A percentile compares a stretch with the other conserved stretches of the same genome.
Conservation (phyloP, 2,113 vertebrate genomes). For the Mormyrus iriodes region DNA sequence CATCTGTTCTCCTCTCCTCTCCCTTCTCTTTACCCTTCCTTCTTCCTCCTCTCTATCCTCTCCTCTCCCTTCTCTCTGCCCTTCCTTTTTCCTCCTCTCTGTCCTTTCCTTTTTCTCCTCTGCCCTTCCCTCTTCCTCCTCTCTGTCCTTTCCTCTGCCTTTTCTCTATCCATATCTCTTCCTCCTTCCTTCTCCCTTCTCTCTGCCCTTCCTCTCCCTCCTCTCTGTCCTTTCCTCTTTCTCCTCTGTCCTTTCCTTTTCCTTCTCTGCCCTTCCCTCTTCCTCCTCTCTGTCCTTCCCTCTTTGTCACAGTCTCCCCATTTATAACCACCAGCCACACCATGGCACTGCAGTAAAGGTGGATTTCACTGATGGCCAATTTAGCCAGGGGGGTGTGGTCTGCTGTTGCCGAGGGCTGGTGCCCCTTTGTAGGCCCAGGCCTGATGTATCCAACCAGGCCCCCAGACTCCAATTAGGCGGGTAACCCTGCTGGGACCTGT, state of each 20-base stretch:
- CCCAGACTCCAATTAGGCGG: conserved; percentile 15
- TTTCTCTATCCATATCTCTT: neutral
- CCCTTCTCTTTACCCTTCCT: too few relatives aligned
- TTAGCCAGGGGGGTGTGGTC: neutral
- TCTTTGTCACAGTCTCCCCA: neutral
- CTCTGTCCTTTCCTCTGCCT: neutral
- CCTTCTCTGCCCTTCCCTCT: neutral
- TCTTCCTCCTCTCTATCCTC: too few relatives aligned
- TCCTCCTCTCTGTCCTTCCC: neutral
- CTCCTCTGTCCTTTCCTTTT: too few relatives aligned
- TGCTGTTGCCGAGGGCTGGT: neutral
- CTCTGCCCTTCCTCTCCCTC: too few relatives aligned
- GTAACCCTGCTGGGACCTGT: conserved; percentile 14
- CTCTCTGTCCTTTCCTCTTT: too few relatives aligned
- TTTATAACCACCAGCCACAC: neutral
- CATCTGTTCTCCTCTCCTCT: too few relatives aligned
- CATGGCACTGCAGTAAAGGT: neutral
- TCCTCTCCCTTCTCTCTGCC: too few relatives aligned
- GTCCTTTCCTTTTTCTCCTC: too few relatives aligned
- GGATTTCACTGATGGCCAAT: neutral
- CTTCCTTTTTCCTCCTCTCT: too few relatives aligned
- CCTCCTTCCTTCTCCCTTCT: neutral
- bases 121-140: neutral
- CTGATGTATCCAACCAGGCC: neutral
- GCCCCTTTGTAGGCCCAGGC: neutral